A percentile compares a stretch with the other conserved stretches of the same genome.
Conservation (phyloP, 2,113 vertebrate genomes). For the Corythoichthys intestinalis region DNA sequence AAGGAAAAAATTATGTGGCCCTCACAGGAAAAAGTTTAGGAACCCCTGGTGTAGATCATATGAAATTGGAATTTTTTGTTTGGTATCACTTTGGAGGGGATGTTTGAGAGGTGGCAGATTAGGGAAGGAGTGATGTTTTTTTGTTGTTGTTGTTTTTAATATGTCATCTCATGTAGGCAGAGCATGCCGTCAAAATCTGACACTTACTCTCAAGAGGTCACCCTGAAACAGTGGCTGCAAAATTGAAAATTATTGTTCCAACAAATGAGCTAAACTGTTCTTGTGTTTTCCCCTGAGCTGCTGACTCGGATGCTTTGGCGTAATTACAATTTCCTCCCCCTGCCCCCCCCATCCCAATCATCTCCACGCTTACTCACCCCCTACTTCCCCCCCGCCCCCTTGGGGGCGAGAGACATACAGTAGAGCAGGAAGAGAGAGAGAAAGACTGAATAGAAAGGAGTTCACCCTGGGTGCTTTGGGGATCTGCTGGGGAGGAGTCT, state of each 20-base stretch:
- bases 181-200: background rate
- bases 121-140: too few relatives aligned
- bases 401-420: constrained; percentile 27
- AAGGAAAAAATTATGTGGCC: too few relatives aligned
- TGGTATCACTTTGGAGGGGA: too few relatives aligned
- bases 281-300: constrained; percentile 19
- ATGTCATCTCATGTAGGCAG: background rate
- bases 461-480: constrained; percentile 53
- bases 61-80: too few relatives aligned
- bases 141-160: too few relatives aligned
- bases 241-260: background rate
- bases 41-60: too few relatives aligned
- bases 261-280: background rate
- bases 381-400: constrained; percentile 18
- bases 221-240: background rate
- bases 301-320: constrained; percentile 24
- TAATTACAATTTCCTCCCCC: constrained; percentile 32
- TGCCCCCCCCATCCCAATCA: background rate
- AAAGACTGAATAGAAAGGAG: constrained; percentile 56
- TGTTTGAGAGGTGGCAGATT: too few relatives aligned
- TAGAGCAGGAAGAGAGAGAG: constrained; percentile 14
- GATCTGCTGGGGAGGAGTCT: constrained; percentile 55
- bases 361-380: background rate
- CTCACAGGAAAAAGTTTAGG: too few relatives aligned
- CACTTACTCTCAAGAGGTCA: background rate